Evolutionary conservation across 2,797 vertebrate species (phyloP), one percentile per base, ranked within the genome.

Genomic region (Sandelia bainsii): DNA sequence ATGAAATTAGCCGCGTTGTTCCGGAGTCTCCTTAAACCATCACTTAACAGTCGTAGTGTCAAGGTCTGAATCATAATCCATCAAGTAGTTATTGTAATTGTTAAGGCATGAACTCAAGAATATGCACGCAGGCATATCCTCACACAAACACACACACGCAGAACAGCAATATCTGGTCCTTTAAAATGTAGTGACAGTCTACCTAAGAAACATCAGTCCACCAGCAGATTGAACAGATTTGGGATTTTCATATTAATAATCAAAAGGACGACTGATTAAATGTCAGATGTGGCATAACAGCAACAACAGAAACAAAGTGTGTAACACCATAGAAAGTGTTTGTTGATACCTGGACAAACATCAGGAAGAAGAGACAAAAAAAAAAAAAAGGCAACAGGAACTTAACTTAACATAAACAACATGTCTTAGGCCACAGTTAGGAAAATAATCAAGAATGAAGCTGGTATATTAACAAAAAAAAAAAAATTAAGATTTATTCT

Each of bases 61-160:
- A 8, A 58, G n/a, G 7, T 29, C 29, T n/a, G n/a, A n/a, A n/a
- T 56, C 37, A 22, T 6, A 5, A 22, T 64, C 59, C 4, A 19
- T 69, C 70, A 62, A 58, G 83, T 37, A 72, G 70, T 68, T 75
- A 37, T n/a, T 57, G 49, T 48, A 51, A 65, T 54, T 56, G 69
- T 83, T 87, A 91, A 90, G 88, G 85, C 82, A 83, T 65, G 74
- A 66, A 81, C 22, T 45, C n/a, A 22, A 32, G 25, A 12, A 42
- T 7, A 25, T 4, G 5, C 56, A 53, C 13, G 32, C 56, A 48
- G 13, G 25, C 23, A 50, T 4, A 52, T 45, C 52, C 42, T 39
- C 16, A 32, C 49, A 44, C 27, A 61, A 16, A 9, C 22, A 3
- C 22, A 45, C 6, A 29, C 29, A n/a, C n/a, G 20, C 45, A 9